Base-by-base conservation (phyloP, 2,797 vertebrate genomes). In the Sibirionetta formosa region DNA sequence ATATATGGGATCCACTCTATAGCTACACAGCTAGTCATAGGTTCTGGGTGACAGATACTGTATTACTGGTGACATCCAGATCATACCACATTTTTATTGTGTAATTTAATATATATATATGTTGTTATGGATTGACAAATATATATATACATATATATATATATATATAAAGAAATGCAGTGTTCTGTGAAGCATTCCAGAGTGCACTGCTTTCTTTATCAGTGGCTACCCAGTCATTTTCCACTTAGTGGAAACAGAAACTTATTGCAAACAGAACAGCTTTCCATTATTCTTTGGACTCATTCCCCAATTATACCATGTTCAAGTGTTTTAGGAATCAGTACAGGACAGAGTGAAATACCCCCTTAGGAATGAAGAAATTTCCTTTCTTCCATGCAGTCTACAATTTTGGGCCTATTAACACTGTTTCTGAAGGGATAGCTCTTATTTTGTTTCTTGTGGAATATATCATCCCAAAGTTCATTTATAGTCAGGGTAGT, bases 241-340 rank as follows among this genome's bases (percentile, higher is more conserved):
- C 27, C 42, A 51, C 7, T 71, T 63, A 50, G 3, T n/a, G 57
- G 46, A 68, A 63, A 20, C 56, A 1, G 35, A 38, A 71, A 51
- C 7, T 71, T 63, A 50, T 3, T n/a, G 57, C 51, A 68, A 63
- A 20, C 56, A 1, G 35, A 38, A 63, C 56, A 8, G 42, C 8
- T 86, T 91, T 78, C 27, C 65, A 17, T 80, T 44, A 26, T 77
- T 85, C 29, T 38, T 82, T 60, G 38, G n/a, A 24, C 10, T 92
- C 7, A 14, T 44, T 81, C 50, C 16, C 27, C 19, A 40, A 8
- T 64, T 78, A 44, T 17, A 66, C 5, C 14, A 73, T 46, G 27
- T 60, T 85, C 29, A 73, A 56, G 40, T 78, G n/a, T 46, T 82
- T 56, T 35, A 65, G 57, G 14, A 20, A 61, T 66, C 51, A 29